Evolutionary conservation across 64 coral and sea anemone genomes (phyloP).

Genomic region (Pocillopora damicornis): DNA sequence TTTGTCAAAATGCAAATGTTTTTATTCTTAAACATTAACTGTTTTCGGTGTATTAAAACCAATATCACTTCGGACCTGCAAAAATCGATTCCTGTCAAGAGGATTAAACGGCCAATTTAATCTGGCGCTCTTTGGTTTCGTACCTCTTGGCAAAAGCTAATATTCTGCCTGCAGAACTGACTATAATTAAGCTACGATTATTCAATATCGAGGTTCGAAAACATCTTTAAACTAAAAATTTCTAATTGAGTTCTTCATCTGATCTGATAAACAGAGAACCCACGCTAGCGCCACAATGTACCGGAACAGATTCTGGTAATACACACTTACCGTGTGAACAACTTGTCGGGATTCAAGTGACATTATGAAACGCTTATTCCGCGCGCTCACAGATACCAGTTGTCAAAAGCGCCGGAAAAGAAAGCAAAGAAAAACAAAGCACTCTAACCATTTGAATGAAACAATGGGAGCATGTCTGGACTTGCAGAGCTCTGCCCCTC

Average conservation of each 20-base stretch:
- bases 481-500: constrained; percentile 15
- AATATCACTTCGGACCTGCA: constrained; percentile 8
- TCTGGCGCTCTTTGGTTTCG: not conserved
- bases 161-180: not conserved
- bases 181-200: not conserved
- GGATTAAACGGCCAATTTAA: constrained; percentile 14
- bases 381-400: constrained; percentile 12
- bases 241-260: constrained; percentile 18
- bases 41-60: constrained; percentile 6
- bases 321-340: constrained; percentile 31
- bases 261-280: constrained; percentile 17
- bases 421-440: constrained; percentile 33
- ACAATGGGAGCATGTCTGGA: constrained; percentile 38
- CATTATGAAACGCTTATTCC: constrained; percentile 26
- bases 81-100: constrained; percentile 32
- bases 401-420: not conserved
- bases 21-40: constrained; percentile 5
- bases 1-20: not conserved
- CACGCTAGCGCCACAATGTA: not conserved
- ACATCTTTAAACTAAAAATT: not conserved
- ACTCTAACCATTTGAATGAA: constrained; percentile 6
- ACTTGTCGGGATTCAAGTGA: not conserved
- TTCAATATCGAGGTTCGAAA: not conserved
- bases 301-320: not conserved
- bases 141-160: not conserved